Percentiles rank a stretch among this genome's conserved stretches.
phyloP scores from a whole-genome alignment of 30 jellyfish, hydroid and myxozoan genomes.

The Hydra vulgaris region DNA sequence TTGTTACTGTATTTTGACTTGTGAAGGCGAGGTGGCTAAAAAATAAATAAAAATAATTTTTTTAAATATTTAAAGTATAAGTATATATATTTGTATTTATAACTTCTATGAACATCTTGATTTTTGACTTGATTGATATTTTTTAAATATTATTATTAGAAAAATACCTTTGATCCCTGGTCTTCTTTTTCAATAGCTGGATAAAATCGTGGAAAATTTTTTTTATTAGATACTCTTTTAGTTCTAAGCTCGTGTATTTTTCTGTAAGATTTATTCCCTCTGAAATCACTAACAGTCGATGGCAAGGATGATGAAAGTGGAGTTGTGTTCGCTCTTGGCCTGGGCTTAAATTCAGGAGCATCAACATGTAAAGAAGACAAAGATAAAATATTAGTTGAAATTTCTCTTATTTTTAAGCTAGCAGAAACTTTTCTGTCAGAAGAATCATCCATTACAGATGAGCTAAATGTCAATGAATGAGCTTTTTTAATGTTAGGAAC shows the following conservation, averaged over 20 bases:
- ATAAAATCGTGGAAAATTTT: slow-evolving; percentile 45
- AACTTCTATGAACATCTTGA: too few relatives aligned
- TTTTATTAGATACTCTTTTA: slow-evolving; percentile 13
- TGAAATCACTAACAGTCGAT: slow-evolving; percentile 39
- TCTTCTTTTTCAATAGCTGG: slow-evolving; percentile 85
- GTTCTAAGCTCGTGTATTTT: slow-evolving; percentile 27
- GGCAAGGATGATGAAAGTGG: slow-evolving; percentile 64
- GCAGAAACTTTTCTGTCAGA: slow-evolving; percentile 1
- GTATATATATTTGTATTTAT: too few relatives aligned
- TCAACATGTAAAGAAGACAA: slow-evolving; percentile 47
- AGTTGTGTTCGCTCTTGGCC: slow-evolving; percentile 59
- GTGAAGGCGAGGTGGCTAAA: slow-evolving; percentile 82
- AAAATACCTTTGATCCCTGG: slow-evolving; percentile 48
- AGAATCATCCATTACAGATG: slow-evolving; percentile 21
- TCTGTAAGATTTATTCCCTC: slow-evolving; percentile 27
- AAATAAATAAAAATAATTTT: background rate
- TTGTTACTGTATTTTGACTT: slow-evolving; percentile 85
- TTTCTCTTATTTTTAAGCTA: slow-evolving; percentile 29
- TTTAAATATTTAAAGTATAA: background rate
- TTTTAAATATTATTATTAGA: background rate
- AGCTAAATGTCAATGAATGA: slow-evolving; percentile 48
- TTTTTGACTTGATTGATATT: too few relatives aligned
- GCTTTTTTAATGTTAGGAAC: slow-evolving; percentile 30
- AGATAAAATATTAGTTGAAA: slow-evolving; percentile 39
- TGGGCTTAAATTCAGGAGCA: slow-evolving; percentile 87